Evolutionary conservation across 2,113 vertebrate species (phyloP), one percentile per base, ranked within the genome.

Genomic region (Pyrgilauda ruficollis): DNA sequence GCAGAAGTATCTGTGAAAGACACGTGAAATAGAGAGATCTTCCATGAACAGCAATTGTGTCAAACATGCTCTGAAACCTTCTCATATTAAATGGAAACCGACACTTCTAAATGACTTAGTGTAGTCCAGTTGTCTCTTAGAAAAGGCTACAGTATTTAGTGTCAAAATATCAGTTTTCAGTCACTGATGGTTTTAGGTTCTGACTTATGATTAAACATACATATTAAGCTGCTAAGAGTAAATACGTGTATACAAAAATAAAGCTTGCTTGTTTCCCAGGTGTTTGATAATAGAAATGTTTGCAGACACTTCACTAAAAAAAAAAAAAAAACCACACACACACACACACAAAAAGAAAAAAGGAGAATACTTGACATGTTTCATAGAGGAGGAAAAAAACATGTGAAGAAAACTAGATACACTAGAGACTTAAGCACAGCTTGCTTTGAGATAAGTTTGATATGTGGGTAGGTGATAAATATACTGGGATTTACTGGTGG

Each of bases 251-350:
- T 27, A 33, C 63, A 61, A 43, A 73, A 33, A 28, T 74, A 68
- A 81, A 37, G 3, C 12, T 78, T 89, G 6, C 37, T 50, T 63
- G 10, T 84, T 92, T 78, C 14, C 14, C 6, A 59, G 22, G 13
- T 55, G 59, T 67, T 67, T 89, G 26, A 27, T 63, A 89, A 24
- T 8, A 47, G 30, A 44, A 59, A 30, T 87, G 11, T 44, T 72
- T 89, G 46, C 33, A 70, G 76, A 68, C 19, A 31, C 13, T 28
- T 64, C 3, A 8, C 46, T 49, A 2, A 64, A 31, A 37, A 33
- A 18, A 13, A 59, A 21, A 44, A 33, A 62, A 8, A n/a, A n/a
- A n/a, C n/a, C n/a, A 28, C 2, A n/a, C 3, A 1, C 3, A 15
- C 15, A 64, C n/a, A 47, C 10, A 55, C 15, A 37, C 27, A 69